Evolutionary conservation across 2,113 vertebrate species (phyloP), one percentile per base, ranked within the genome.

Genomic region (Pituophis catenifer): DNA sequence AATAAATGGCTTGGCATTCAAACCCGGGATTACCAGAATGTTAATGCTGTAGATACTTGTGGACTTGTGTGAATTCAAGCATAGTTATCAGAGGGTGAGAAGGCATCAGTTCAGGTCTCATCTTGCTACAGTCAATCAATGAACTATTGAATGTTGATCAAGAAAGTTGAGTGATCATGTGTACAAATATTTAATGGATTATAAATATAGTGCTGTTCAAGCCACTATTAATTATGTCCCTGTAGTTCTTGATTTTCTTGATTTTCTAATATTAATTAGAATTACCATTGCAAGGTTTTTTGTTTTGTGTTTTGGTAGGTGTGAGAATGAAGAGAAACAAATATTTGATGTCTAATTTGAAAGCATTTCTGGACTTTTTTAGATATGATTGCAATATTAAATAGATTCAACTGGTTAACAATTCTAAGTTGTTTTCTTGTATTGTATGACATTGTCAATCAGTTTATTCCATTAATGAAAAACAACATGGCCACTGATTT

Each of bases 31-130:
- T 90, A 57, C 15, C 57, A 48, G 33, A 93, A 0, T 54, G 85
- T 23, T 52, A 85, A 44, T 54, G 29, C 3, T 95, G 50, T 90
- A 23, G 89, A 23, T 81, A 91, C 91, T 17, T 57, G 88, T 94
- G 29, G 19, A 92, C 93, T 93, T 6, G 2, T 92, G 91, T 91
- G 94, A 90, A 7, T 50, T 85, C 89, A 86, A 93, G 70, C 57
- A 89, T 5, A 26, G 94, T 91, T 93, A 86, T 48, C 88, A 26
- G 12, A 48, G 91, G 62, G 55, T 95, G 33, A 5, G 59, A 91
- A 19, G 24, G 92, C 24, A 54, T 52, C 23, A 23, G 2, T 89
- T 94, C 91, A 59, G 21, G 57, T 65, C 21, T 58, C 53, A 58
- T 91, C 26, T 11, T n/a, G 5, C 44, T 50, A 59, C 26, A 21